These are phyloP conservation scores for Trisateles emortualis DNA, from an alignment of 2,888 invertebrate genomes.

Conservation along the genomic window DNA sequence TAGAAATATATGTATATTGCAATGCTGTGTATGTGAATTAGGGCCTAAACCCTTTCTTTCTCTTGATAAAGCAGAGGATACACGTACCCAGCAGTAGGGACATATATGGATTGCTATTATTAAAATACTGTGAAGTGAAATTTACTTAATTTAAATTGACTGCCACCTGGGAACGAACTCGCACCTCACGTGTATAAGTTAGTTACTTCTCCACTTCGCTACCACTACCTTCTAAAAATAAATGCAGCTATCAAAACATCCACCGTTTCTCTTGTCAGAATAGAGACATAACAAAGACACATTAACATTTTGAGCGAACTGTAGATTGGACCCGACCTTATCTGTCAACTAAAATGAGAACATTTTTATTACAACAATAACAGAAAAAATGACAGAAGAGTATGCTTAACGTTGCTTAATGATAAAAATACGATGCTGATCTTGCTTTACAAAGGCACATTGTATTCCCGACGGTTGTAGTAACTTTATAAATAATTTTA, in stretches of 20 bases:
- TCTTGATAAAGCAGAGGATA: too few species aligned
- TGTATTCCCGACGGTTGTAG: constrained; percentile 51
- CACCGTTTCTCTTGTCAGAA: constrained; percentile 2
- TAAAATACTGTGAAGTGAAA: too few species aligned
- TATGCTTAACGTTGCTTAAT: constrained; percentile 35
- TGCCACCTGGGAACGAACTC: too few species aligned
- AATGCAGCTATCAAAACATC: not conserved
- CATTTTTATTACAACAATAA: constrained; percentile 29
- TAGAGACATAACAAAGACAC: constrained; percentile 23
- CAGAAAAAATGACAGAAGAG: constrained; percentile 24
- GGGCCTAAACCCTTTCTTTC: too few species aligned
- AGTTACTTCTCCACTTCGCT: too few species aligned
- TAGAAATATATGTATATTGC: too few species aligned
- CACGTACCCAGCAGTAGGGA: too few species aligned
- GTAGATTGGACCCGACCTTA: constrained; percentile 24
- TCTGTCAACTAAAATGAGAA: constrained; percentile 33
- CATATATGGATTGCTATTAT: too few species aligned
- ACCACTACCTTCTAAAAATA: too few species aligned
- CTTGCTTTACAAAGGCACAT: constrained; percentile 53
- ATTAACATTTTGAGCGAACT: constrained; percentile 36
- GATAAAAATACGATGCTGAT: constrained; percentile 26
- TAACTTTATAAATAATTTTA: constrained; percentile 62
- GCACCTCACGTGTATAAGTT: too few species aligned
- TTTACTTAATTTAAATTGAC: too few species aligned
- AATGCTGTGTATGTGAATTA: too few species aligned